Conservation (phyloP, 2,113 vertebrate genomes). For the Coracopsis vasa region DNA sequence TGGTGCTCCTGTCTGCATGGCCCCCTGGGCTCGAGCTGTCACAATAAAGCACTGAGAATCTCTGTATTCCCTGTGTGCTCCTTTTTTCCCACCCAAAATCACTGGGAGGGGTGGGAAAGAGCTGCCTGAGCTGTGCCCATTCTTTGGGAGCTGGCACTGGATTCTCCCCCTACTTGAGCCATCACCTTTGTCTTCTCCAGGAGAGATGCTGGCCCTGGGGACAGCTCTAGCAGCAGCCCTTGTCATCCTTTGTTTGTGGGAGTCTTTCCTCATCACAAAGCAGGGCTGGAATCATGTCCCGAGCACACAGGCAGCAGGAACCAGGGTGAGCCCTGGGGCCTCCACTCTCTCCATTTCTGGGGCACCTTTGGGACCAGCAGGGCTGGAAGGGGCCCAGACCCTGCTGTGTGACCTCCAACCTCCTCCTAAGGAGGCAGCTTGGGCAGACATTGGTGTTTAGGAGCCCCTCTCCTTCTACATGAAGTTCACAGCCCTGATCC, state of each 20-base stretch:
- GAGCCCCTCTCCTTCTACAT: neutral
- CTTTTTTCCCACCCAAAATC: accelerated
- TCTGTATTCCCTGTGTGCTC: neutral
- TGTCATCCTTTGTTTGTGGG: neutral
- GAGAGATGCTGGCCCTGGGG: neutral
- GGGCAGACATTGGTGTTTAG: accelerated
- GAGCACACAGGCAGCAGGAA: neutral
- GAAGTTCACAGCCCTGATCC: neutral
- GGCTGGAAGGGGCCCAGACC: neutral
- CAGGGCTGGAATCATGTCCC: accelerated
- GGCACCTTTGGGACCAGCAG: neutral
- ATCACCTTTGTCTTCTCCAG: neutral
- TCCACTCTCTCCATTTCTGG: neutral
- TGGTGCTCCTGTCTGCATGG: neutral
- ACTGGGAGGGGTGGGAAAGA: neutral
- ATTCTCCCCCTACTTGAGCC: neutral
- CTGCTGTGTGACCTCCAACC: neutral
- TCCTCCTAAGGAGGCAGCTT: neutral
- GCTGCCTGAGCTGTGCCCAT: neutral
- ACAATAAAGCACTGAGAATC: neutral
- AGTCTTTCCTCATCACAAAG: accelerated
- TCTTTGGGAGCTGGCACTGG: neutral
- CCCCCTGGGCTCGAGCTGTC: neutral
- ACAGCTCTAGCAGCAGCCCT: neutral
- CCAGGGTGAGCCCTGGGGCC: too few relatives aligned